A percentile compares a stretch with the other conserved stretches of the same genome.
phyloP scores from a whole-genome alignment of 2,888 invertebrate genomes.

The Ecliptopera silaceata region DNA sequence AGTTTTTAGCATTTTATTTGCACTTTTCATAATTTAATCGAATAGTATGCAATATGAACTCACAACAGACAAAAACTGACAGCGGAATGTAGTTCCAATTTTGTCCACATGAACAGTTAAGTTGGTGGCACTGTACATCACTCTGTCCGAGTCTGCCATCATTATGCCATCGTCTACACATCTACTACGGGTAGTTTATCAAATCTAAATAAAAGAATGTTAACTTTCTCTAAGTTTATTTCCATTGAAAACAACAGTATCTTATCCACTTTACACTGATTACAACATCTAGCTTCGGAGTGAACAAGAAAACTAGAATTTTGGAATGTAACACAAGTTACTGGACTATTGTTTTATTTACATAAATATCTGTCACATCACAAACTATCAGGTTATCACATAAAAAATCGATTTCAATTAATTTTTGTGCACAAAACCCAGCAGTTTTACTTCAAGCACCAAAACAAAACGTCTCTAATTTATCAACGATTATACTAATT shows the following conservation, averaged over 20 bases:
- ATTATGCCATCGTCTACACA: too few species aligned
- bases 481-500: conserved; percentile 47
- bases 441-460: conserved; percentile 52
- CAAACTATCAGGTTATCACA: conserved; percentile 41
- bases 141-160: too few species aligned
- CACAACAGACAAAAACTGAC: too few species aligned
- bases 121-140: too few species aligned
- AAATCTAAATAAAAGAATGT: conserved; percentile 43
- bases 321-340: conserved; percentile 77
- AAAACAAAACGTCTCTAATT: conserved; percentile 45
- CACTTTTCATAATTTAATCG: too few species aligned
- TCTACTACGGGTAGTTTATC: neutral
- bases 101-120: too few species aligned
- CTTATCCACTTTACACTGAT: conserved; percentile 65
- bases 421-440: conserved; percentile 59
- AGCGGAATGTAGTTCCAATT: too few species aligned
- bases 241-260: conserved; percentile 77
- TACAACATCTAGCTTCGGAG: conserved; percentile 52
- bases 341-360: conserved; percentile 60
- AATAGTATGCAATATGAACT: too few species aligned
- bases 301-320: conserved; percentile 54
- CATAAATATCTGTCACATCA: conserved; percentile 55
- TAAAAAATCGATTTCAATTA: conserved; percentile 43
- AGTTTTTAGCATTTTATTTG: too few species aligned
- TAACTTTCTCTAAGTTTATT: conserved; percentile 75